These are phyloP conservation scores for Clarias macrocephalus DNA, from an alignment of 2,113 vertebrate genomes.

Conservation along the genomic window DNA sequence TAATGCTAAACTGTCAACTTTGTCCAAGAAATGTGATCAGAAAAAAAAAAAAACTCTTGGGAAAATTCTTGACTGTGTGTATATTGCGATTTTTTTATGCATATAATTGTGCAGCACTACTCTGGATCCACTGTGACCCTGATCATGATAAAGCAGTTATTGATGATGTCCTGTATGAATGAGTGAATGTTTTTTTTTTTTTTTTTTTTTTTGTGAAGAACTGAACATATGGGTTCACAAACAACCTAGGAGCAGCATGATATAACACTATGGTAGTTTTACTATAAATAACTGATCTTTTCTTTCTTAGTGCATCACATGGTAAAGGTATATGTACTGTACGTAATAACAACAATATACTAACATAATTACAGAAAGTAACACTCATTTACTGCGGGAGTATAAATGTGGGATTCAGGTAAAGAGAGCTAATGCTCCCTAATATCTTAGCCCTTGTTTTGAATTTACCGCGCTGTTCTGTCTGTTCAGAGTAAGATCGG, in stretches of 20 bases:
- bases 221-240: background rate
- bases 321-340: background rate
- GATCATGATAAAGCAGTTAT: background rate
- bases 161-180: background rate
- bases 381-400: background rate
- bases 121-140: background rate
- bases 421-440: background rate
- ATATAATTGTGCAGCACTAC: too few species aligned
- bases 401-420: background rate
- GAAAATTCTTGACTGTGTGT: too few species aligned
- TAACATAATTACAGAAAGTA: background rate
- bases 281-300: background rate
- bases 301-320: background rate
- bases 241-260: background rate
- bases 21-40: too few species aligned
- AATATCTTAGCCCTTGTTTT: background rate
- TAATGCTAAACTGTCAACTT: too few species aligned
- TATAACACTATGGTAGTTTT: background rate
- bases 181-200: background rate
- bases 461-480: background rate
- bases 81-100: too few species aligned
- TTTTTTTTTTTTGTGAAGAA: background rate
- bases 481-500: slow-evolving; percentile 87
- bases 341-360: background rate
- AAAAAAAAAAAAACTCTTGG: too few species aligned